Evolutionary conservation across 1,140 invertebrate species (phyloP).

Genomic region (Ceratina australensis): DNA sequence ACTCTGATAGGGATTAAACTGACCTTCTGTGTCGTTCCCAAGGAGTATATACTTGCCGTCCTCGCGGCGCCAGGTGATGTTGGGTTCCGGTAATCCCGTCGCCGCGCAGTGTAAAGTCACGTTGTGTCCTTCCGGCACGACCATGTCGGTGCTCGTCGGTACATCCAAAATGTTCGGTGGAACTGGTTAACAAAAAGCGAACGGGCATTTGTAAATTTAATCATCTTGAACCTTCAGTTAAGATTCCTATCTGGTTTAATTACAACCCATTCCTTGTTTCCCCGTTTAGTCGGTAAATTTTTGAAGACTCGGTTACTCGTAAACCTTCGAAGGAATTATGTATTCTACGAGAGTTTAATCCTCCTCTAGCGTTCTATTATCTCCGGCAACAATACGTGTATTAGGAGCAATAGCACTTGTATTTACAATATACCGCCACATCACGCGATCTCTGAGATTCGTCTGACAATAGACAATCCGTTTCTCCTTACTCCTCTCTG

Average conservation of each 20-base stretch:
- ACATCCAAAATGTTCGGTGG: conserved; percentile 93
- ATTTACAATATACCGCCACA: not conserved
- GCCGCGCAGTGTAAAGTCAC: conserved; percentile 90
- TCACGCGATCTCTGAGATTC: not conserved
- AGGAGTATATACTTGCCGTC: conserved; percentile 85
- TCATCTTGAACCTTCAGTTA: too few relatives aligned
- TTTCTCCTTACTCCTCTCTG: not conserved
- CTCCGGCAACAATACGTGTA: not conserved
- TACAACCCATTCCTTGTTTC: too few relatives aligned
- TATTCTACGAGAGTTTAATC: not conserved
- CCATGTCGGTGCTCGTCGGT: conserved; percentile 92
- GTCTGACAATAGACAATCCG: not conserved
- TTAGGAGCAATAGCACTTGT: not conserved
- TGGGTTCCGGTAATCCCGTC: conserved; percentile 90
- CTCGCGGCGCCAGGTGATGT: conserved; percentile 91
- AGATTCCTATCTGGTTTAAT: too few relatives aligned
- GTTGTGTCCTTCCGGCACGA: conserved; percentile 92
- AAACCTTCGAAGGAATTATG: too few relatives aligned
- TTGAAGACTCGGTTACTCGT: too few relatives aligned
- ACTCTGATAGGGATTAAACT: conserved; percentile 38
- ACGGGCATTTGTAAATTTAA: too few relatives aligned
- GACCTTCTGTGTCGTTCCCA: conserved; percentile 78
- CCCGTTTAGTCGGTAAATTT: too few relatives aligned
- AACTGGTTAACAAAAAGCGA: conserved; percentile 81
- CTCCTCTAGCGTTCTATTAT: not conserved